Evolutionary conservation across 37 sponge, comb jelly and placozoan genomes (phyloP), one percentile per base, ranked within the genome.

Genomic region (Cliona cf. orientalis): DNA sequence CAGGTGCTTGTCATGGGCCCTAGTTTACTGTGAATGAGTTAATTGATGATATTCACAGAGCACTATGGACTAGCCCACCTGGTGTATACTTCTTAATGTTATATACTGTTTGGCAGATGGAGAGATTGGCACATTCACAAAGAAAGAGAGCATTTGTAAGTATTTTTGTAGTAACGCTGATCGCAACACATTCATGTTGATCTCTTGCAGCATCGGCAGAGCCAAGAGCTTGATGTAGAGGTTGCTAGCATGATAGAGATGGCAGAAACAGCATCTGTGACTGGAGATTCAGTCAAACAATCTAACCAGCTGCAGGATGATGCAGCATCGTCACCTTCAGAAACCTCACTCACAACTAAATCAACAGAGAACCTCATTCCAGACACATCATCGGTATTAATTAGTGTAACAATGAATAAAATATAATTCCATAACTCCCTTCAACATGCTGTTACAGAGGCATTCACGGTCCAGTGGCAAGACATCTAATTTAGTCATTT

Each of bases 161-260:
- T 49, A 19, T 9, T 49, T 19, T 14, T 19, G n/a, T n/a, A 9
- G 9, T 14, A 49, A 49, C 53, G 14, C 9, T 49, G 53, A 14
- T 49, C 14, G 14, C 14, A 14, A 19, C 9, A 49, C 14, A 49
- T 49, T 14, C 53, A 19, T 49, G 53, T 49, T 19, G 28, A 61
- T 60, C 14, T 33, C 40, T 28, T 35, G 36, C 58, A 86, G 87
- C 59, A 63, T 35, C 67, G 74, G 38, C 66, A 78, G 57, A 39
- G 72, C 45, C 87, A 76, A 22, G 87, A 91, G 72, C 72, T 91
- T 7, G 91, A 91, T 35, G 70, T 42, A 4, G 91, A 91, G 29
- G 79, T 91, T 31, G 87, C 68, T 22, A 81, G 87, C 66, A 91
- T 91, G 91, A 76, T 91, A 84, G 77, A 91, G 31, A 70, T 86